Evolutionary conservation across 2,888 invertebrate species (phyloP).

Genomic region (Allophyes oxyacanthae): DNA sequence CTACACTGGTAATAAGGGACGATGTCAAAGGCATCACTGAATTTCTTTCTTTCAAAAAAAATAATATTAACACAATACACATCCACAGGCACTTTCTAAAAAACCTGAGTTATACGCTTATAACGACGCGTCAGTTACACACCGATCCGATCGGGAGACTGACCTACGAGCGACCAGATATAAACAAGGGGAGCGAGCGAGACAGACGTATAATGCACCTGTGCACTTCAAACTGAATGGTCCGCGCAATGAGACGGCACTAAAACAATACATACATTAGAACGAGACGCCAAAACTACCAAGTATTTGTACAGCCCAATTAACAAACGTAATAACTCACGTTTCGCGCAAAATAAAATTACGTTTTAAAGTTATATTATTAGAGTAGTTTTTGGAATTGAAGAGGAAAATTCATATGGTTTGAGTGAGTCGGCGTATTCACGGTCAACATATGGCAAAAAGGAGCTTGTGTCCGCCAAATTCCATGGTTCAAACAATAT

Average conservation of each 20-base stretch:
- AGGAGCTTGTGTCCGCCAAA: constrained; percentile 74
- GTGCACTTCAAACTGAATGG: constrained; percentile 86
- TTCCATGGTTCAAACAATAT: constrained; percentile 71
- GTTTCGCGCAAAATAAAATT: constrained; percentile 47
- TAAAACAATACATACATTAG: constrained; percentile 81
- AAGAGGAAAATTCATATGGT: constrained; percentile 48
- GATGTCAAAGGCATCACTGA: constrained; percentile 62
- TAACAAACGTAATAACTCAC: constrained; percentile 60
- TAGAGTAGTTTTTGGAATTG: constrained; percentile 33
- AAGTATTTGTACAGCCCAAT: constrained; percentile 48
- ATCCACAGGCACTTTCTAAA: constrained; percentile 71
- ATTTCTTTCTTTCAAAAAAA: constrained; percentile 48
- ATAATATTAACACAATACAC: constrained; percentile 61
- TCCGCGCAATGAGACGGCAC: constrained; percentile 73
- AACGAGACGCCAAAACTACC: constrained; percentile 70
- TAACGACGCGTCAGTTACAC: constrained; percentile 64
- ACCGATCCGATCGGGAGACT: constrained; percentile 73
- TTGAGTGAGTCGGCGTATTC: constrained; percentile 72
- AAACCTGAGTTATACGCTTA: constrained; percentile 34
- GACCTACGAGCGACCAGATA: constrained; percentile 64
- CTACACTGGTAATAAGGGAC: constrained; percentile 58
- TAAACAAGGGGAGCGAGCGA: constrained; percentile 78
- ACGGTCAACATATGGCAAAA: constrained; percentile 88
- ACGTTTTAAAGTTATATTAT: constrained; percentile 22
- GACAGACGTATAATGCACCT: constrained; percentile 80